A percentile compares a stretch with the other conserved stretches of the same genome.
Evolutionary conservation across 2,113 vertebrate species (phyloP).

Genomic region (Hippoglossus stenolepis): DNA sequence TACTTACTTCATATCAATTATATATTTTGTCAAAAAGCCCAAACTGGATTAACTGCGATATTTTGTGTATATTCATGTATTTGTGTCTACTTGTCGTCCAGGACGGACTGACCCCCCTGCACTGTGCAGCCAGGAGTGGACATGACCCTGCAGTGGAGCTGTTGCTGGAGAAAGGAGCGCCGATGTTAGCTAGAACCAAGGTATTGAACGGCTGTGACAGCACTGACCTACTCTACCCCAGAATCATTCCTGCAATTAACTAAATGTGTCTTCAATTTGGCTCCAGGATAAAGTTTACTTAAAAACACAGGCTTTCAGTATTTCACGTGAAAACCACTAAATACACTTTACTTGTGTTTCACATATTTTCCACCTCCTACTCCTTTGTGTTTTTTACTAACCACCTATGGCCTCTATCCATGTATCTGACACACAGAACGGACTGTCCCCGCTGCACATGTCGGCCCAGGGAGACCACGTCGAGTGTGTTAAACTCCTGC

Average conservation of each 20-base stretch:
- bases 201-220: conserved; percentile 60
- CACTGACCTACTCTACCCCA: background rate
- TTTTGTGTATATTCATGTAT: background rate
- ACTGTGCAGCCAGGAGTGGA: conserved; percentile 96
- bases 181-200: conserved; percentile 96
- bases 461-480: conserved; percentile 97
- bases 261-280: background rate
- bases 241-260: background rate
- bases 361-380: background rate
- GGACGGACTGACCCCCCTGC: conserved; percentile 96
- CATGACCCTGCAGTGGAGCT: conserved; percentile 94
- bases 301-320: too few species aligned
- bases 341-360: background rate
- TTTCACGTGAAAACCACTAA: too few species aligned
- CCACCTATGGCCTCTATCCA: background rate
- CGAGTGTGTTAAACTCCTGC: conserved; percentile 94
- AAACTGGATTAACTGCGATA: background rate
- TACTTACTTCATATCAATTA: background rate
- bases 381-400: background rate
- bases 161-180: conserved; percentile 92
- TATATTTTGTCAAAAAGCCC: background rate
- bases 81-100: conserved; percentile 58
- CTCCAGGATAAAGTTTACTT: too few species aligned
- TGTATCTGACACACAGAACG: conserved; percentile 84
- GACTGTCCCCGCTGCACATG: conserved; percentile 97